Percentiles rank a stretch among this genome's conserved stretches.
phyloP scores from a whole-genome alignment of 2,113 vertebrate genomes.

The Cricetomys ansorgei region DNA sequence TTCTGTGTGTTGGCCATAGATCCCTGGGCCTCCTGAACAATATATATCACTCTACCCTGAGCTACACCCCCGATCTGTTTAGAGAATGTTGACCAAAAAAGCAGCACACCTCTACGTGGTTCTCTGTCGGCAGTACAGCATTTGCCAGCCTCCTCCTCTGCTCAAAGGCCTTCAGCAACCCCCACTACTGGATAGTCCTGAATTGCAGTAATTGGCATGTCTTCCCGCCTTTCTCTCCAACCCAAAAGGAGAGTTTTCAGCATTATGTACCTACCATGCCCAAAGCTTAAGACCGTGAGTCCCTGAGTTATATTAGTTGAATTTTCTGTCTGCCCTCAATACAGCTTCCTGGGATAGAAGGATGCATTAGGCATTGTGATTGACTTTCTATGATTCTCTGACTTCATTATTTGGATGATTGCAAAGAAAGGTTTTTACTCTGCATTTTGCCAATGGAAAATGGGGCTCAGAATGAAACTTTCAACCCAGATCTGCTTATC shows the following conservation, averaged over 20 bases:
- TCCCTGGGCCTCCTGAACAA: too few species aligned
- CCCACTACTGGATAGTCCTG: background rate
- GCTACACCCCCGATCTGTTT: background rate
- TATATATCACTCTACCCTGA: background rate
- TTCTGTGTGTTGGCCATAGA: background rate
- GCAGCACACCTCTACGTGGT: background rate
- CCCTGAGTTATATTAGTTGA: background rate
- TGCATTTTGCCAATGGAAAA: background rate
- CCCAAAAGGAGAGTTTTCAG: background rate
- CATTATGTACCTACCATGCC: background rate
- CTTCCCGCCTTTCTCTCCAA: background rate
- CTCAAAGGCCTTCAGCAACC: background rate
- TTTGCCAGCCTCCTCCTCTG: background rate
- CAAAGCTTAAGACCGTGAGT: background rate
- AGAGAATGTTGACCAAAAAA: background rate
- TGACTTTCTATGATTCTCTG: conserved; percentile 18
- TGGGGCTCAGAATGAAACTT: background rate
- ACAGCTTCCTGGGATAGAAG: background rate
- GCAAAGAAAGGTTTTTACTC: background rate
- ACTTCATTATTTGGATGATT: conserved; percentile 10
- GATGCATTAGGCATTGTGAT: background rate
- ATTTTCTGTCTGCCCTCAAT: background rate
- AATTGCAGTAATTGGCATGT: background rate
- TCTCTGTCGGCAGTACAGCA: background rate
- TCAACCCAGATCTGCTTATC: background rate